Percentiles rank a stretch among this genome's conserved stretches.
Conservation (phyloP, 2,888 invertebrate genomes). For the Athalia circularis region DNA sequence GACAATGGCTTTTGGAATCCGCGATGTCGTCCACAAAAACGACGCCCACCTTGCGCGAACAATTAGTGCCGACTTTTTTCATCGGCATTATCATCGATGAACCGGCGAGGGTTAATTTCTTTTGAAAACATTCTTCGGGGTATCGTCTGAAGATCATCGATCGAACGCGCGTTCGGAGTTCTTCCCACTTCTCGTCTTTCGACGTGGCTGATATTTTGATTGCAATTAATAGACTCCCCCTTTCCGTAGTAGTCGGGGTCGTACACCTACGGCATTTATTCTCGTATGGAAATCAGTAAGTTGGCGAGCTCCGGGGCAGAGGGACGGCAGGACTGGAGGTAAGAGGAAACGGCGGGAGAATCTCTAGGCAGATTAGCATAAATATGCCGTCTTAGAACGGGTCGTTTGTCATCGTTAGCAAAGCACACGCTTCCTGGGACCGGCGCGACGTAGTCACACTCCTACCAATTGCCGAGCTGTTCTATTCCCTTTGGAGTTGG, state of each 20-base stretch:
- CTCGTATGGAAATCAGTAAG: constrained; percentile 42
- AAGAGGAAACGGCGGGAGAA: constrained; percentile 23
- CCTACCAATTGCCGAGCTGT: constrained; percentile 67
- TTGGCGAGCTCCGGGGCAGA: constrained; percentile 3
- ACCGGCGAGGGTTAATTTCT: not conserved
- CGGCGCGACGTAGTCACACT: constrained; percentile 66
- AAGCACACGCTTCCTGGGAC: constrained; percentile 74
- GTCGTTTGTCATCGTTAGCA: constrained; percentile 74
- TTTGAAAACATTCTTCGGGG: not conserved
- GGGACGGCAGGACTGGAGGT: not conserved
- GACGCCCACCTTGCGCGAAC: not conserved
- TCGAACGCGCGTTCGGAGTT: not conserved
- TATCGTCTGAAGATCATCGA: too few relatives aligned
- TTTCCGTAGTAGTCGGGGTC: constrained; percentile 31
- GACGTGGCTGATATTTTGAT: not conserved
- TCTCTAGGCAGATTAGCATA: constrained; percentile 70
- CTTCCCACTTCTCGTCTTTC: not conserved
- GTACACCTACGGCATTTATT: constrained; percentile 33
- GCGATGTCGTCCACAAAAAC: not conserved
- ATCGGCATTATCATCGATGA: too few relatives aligned
- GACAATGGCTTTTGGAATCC: constrained; percentile 1
- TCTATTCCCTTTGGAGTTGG: constrained; percentile 63
- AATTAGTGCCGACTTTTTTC: not conserved
- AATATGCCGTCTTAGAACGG: constrained; percentile 73
- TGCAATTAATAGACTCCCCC: constrained; percentile 18